Percentiles rank a stretch among this genome's conserved stretches.
These are phyloP conservation scores for Eulemur albifrons DNA, from an alignment of 2,797 vertebrate genomes.

Conservation along the genomic window DNA sequence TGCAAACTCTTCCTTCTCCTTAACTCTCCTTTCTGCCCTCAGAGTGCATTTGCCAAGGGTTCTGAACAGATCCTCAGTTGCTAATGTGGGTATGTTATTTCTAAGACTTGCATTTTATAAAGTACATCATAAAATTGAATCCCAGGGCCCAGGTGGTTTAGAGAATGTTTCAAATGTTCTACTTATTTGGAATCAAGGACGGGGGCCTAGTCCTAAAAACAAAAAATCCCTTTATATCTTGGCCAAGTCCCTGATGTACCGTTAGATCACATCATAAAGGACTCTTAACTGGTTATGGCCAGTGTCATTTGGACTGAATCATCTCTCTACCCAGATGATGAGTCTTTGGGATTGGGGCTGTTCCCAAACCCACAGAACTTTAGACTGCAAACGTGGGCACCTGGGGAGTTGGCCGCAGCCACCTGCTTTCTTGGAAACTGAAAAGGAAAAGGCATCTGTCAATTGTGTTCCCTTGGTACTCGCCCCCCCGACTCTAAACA, in stretches of 20 bases:
- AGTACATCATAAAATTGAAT: conserved; percentile 83
- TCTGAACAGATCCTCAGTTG: conserved; percentile 79
- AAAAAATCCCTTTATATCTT: conserved; percentile 52
- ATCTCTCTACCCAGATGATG: conserved; percentile 60
- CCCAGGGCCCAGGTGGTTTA: conserved; percentile 80
- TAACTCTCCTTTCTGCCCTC: background rate
- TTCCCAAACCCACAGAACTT: conserved; percentile 56
- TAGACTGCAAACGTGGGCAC: background rate
- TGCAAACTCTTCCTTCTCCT: background rate
- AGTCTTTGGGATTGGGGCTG: conserved; percentile 22
- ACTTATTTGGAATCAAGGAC: conserved; percentile 68
- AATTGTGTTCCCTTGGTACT: conserved; percentile 54
- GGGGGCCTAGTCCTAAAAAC: background rate
- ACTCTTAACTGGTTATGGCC: conserved; percentile 21
- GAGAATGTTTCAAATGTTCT: conserved; percentile 70
- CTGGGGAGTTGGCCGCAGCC: conserved; percentile 60
- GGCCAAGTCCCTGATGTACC: conserved; percentile 65
- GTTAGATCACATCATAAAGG: conserved; percentile 55
- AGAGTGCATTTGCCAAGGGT: conserved; percentile 64
- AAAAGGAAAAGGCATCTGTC: conserved; percentile 62
- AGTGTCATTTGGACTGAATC: conserved; percentile 47
- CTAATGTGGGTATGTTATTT: conserved; percentile 81
- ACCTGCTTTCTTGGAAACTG: conserved; percentile 61
- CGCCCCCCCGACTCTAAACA: conserved; percentile 47
- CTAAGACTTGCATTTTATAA: conserved; percentile 82